Evolutionary conservation across 2,888 invertebrate species (phyloP).

Genomic region (Cheilosia scutellata): DNA sequence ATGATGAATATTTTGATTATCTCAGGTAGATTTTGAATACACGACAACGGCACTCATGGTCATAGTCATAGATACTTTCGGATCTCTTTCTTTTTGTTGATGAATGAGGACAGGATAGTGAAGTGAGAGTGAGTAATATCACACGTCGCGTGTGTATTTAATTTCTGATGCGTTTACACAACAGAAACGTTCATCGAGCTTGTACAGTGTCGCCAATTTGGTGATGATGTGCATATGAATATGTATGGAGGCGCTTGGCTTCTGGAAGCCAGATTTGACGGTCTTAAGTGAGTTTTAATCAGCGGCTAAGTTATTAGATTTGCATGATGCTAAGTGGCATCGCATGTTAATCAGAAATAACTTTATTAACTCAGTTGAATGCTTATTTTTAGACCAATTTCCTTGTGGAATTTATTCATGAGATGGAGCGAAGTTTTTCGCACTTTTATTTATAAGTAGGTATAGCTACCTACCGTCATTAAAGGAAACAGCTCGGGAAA

Average conservation of each 20-base stretch:
- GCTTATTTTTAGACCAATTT: not conserved
- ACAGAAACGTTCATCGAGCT: not conserved
- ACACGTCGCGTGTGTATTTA: not conserved
- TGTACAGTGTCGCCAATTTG: not conserved
- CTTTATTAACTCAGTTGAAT: constrained; percentile 22
- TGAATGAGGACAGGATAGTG: constrained; percentile 11
- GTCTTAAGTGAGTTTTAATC: constrained; percentile 48
- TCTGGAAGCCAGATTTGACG: not conserved
- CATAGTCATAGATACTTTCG: not conserved
- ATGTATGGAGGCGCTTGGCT: not conserved
- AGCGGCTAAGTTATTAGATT: constrained; percentile 12
- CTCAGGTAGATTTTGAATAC: not conserved
- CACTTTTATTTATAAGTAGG: not conserved
- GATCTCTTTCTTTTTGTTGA: constrained; percentile 9
- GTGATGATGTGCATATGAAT: not conserved
- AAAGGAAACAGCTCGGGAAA: not conserved
- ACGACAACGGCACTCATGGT: not conserved
- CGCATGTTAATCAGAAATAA: constrained; percentile 32
- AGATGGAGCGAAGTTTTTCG: not conserved
- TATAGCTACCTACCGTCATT: not conserved
- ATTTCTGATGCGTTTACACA: not conserved
- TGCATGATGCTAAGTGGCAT: constrained; percentile 38
- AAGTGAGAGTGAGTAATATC: not conserved
- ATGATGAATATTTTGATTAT: constrained; percentile 53
- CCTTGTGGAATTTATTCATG: constrained; percentile 13